Conservation (phyloP, 2,888 invertebrate genomes). For the Mythimna lalbum region DNA sequence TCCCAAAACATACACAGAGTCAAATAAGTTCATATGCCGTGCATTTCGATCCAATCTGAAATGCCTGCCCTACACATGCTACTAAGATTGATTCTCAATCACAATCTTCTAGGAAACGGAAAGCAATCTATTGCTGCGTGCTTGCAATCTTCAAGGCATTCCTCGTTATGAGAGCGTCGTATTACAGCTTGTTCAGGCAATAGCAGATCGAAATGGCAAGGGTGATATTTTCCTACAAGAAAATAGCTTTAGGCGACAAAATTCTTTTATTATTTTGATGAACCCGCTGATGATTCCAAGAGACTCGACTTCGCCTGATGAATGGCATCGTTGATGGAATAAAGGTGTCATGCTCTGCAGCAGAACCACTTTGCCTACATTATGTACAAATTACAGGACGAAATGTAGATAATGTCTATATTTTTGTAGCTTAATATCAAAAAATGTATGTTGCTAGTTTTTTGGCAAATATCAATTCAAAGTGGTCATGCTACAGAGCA, state of each 20-base stretch:
- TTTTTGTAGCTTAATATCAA: too few species aligned
- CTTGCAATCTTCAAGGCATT: slow-evolving; percentile 51
- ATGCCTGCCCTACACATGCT: slow-evolving; percentile 25
- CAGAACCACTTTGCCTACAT: too few species aligned
- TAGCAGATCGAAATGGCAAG: slow-evolving; percentile 9
- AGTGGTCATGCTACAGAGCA: too few species aligned
- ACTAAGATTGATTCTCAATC: slow-evolving; percentile 48
- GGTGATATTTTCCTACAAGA: slow-evolving; percentile 1
- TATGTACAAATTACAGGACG: too few species aligned
- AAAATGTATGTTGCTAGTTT: too few species aligned
- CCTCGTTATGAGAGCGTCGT: slow-evolving; percentile 23
- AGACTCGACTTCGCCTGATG: background rate
- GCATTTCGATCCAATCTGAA: slow-evolving; percentile 18
- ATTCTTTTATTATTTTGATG: background rate
- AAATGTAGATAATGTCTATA: too few species aligned
- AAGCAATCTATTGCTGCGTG: slow-evolving; percentile 53
- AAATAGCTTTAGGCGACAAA: background rate
- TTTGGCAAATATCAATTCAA: too few species aligned
- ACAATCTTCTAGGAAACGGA: slow-evolving; percentile 35
- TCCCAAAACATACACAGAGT: background rate
- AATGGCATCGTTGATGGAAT: background rate
- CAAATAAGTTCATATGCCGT: background rate
- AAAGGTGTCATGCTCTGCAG: too few species aligned
- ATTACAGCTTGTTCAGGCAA: slow-evolving; percentile 28
- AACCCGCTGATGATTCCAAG: background rate